Evolutionary conservation across 2,888 invertebrate species (phyloP).

Genomic region (Nudaria mundana): DNA sequence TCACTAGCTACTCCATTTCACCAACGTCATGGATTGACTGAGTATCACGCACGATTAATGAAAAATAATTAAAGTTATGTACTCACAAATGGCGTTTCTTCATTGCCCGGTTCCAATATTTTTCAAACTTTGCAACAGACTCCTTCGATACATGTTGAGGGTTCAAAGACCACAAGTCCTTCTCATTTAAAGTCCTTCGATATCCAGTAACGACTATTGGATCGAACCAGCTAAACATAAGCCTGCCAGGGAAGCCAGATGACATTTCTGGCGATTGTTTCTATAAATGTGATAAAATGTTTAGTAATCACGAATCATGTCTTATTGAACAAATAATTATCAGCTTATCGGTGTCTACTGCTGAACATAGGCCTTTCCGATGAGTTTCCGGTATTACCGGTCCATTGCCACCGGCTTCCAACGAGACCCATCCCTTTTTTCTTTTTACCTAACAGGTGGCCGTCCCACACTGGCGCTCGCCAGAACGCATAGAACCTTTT

Average conservation of each 20-base stretch:
- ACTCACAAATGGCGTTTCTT: conserved; percentile 82
- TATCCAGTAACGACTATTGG: conserved; percentile 90
- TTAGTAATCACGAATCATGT: neutral
- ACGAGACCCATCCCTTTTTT: too few relatives aligned
- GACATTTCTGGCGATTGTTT: conserved; percentile 93
- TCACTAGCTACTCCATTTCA: too few relatives aligned
- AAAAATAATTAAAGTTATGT: conserved; percentile 1
- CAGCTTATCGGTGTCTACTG: neutral
- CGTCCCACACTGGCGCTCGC: too few relatives aligned
- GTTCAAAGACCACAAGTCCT: conserved; percentile 94
- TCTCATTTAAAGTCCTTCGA: conserved; percentile 87
- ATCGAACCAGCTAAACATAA: conserved; percentile 96
- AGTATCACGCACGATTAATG: too few relatives aligned
- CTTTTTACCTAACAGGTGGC: neutral
- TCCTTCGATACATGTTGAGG: conserved; percentile 88
- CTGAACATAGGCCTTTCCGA: too few relatives aligned
- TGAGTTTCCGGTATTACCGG: too few relatives aligned
- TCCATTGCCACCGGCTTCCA: too few relatives aligned
- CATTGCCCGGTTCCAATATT: conserved; percentile 87
- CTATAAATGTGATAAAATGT: conserved; percentile 58
- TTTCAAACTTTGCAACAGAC: conserved; percentile 90
- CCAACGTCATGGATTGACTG: too few relatives aligned
- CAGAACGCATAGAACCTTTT: too few relatives aligned
- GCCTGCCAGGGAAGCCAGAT: conserved; percentile 90
- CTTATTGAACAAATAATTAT: neutral